A percentile compares a stretch with the other conserved stretches of the same genome.
Conservation (phyloP, 2,888 invertebrate genomes). For the Agrochola lychnidis region DNA sequence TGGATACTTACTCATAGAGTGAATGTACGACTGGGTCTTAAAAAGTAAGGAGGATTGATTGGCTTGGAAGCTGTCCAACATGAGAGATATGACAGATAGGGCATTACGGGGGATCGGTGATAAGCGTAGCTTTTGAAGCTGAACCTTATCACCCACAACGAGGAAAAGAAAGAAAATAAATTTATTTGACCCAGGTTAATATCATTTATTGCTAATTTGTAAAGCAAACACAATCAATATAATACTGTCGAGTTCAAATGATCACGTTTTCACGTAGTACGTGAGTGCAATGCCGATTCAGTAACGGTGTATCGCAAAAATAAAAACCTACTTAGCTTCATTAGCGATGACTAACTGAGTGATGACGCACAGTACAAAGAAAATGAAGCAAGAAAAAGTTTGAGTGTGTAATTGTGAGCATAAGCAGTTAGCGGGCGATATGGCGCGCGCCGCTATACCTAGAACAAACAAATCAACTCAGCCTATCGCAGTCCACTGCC, state of each 20-base stretch:
- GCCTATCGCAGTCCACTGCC: too few relatives aligned
- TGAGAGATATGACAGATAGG: neutral
- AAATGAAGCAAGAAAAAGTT: conserved; percentile 55
- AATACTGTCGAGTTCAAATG: conserved; percentile 38
- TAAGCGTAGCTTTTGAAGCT: conserved; percentile 4
- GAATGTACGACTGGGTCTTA: neutral
- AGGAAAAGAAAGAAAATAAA: conserved; percentile 10
- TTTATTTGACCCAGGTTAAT: too few relatives aligned
- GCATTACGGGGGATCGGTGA: neutral
- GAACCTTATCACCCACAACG: conserved; percentile 1
- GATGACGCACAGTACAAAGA: conserved; percentile 63
- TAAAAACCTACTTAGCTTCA: conserved; percentile 61
- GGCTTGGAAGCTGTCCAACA: neutral
- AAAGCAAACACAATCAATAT: conserved; percentile 29
- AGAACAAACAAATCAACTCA: too few relatives aligned
- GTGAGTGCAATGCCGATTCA: conserved; percentile 64
- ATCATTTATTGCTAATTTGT: conserved; percentile 22
- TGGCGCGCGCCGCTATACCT: conserved; percentile 1
- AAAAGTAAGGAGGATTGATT: neutral
- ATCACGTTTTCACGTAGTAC: conserved; percentile 53
- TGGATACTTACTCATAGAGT: neutral
- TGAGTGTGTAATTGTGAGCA: conserved; percentile 39
- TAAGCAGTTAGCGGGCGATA: conserved; percentile 29
- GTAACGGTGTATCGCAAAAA: conserved; percentile 58
- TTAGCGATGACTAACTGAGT: conserved; percentile 62